phyloP scores from a whole-genome alignment of 2,113 vertebrate species.

The Probosciger aterrimus region DNA sequence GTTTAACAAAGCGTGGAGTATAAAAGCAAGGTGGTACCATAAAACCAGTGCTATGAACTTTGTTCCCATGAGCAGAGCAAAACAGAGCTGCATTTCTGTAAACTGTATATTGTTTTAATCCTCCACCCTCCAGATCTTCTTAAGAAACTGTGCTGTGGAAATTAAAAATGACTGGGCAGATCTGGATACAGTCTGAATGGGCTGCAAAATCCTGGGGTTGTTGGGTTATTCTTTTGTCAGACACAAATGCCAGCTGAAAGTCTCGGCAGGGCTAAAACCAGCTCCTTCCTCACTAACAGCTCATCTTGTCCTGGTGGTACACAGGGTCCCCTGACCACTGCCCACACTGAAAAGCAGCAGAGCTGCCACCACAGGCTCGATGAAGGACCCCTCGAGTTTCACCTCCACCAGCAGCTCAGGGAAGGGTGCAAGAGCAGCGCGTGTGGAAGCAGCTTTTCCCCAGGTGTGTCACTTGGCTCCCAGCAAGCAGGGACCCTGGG shows the following conservation, averaged over 20 bases:
- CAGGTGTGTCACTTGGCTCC: accelerated
- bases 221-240: neutral
- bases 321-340: neutral
- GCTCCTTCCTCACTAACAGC: neutral
- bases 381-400: neutral
- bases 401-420: accelerated
- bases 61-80: neutral
- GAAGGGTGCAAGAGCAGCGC: neutral
- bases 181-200: neutral
- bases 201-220: neutral
- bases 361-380: neutral
- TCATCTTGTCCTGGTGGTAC: neutral
- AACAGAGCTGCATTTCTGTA: neutral
- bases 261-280: neutral
- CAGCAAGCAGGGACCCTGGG: neutral
- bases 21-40: constrained; percentile 41
- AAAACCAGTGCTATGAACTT: neutral
- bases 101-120: neutral
- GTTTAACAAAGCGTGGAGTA: constrained; percentile 27
- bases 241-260: neutral
- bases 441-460: neutral
- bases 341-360: neutral
- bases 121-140: neutral
- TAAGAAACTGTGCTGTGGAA: neutral
- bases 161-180: neutral